These are phyloP conservation scores for Campoletis sonorensis DNA, from an alignment of 1,140 invertebrate genomes.

Conservation along the genomic window DNA sequence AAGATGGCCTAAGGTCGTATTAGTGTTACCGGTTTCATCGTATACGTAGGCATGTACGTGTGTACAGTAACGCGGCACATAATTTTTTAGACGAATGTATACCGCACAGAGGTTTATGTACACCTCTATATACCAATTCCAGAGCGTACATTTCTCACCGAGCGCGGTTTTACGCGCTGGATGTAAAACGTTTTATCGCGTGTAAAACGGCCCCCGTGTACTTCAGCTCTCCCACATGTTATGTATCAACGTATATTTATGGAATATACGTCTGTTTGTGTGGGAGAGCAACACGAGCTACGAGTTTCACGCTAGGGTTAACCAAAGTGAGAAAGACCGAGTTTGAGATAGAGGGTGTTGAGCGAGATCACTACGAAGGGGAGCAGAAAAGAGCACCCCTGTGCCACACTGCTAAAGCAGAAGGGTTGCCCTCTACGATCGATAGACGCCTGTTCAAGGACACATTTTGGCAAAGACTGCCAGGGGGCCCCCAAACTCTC, in stretches of 20 bases:
- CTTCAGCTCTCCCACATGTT: not conserved
- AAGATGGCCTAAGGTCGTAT: too few relatives aligned
- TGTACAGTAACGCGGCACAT: not conserved
- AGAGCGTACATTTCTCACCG: slow-evolving; percentile 23
- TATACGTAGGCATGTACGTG: not conserved
- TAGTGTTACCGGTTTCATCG: too few relatives aligned
- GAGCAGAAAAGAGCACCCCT: slow-evolving; percentile 25
- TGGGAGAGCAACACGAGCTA: not conserved
- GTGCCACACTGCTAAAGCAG: not conserved
- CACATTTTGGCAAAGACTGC: slow-evolving; percentile 1
- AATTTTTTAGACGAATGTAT: slow-evolving; percentile 3
- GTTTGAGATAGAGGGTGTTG: slow-evolving; percentile 4
- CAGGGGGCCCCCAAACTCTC: too few relatives aligned
- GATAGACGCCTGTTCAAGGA: slow-evolving; percentile 32
- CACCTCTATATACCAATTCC: not conserved
- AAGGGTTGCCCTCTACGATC: slow-evolving; percentile 19
- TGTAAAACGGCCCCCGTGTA: slow-evolving; percentile 56
- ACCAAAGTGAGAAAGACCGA: slow-evolving; percentile 23
- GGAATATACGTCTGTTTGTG: not conserved
- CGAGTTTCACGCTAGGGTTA: slow-evolving; percentile 3
- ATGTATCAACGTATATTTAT: slow-evolving; percentile 5
- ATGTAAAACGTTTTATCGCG: slow-evolving; percentile 60
- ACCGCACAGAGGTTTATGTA: not conserved
- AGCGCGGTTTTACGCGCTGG: slow-evolving; percentile 43
- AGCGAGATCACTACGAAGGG: slow-evolving; percentile 11